A percentile compares a stretch with the other conserved stretches of the same genome.
phyloP scores from a whole-genome alignment of 1,140 invertebrate species.

The Lepidurus couesii region DNA sequence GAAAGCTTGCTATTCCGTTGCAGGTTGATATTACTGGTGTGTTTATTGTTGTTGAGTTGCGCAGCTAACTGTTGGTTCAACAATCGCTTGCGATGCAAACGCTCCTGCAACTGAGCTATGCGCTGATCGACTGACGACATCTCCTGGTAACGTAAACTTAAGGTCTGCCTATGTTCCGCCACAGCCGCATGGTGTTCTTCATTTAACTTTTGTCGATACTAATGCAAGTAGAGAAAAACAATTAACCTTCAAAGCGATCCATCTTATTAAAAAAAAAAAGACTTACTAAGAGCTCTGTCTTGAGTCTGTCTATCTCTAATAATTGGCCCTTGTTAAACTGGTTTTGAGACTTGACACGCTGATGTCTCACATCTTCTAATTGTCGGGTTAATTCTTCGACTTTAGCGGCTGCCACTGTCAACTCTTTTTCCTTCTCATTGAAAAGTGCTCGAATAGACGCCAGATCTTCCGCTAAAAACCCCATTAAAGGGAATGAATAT shows the following conservation, averaged over 20 bases:
- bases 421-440: conserved; percentile 95
- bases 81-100: conserved; percentile 77
- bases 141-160: conserved; percentile 80
- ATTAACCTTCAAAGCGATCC: neutral
- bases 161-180: conserved; percentile 73
- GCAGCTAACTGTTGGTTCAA: conserved; percentile 77
- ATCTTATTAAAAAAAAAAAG: conserved; percentile 17
- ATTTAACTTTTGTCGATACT: conserved; percentile 90
- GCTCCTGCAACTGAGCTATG: conserved; percentile 85
- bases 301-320: conserved; percentile 28
- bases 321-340: neutral
- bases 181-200: conserved; percentile 86
- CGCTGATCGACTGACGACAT: conserved; percentile 83
- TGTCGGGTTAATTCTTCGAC: conserved; percentile 91
- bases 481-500: neutral
- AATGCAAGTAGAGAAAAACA: conserved; percentile 46
- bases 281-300: conserved; percentile 31
- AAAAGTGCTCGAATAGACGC: conserved; percentile 91
- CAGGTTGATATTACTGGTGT: conserved; percentile 9
- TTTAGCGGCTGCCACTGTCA: conserved; percentile 87
- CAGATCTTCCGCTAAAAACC: conserved; percentile 72
- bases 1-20: neutral
- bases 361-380: conserved; percentile 54
- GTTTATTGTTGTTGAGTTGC: conserved; percentile 51
- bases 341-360: conserved; percentile 24